These are phyloP conservation scores for Stichopus chloronotus DNA, from an alignment of 35 echinoderm and acorn worm species.

Conservation along the genomic window DNA sequence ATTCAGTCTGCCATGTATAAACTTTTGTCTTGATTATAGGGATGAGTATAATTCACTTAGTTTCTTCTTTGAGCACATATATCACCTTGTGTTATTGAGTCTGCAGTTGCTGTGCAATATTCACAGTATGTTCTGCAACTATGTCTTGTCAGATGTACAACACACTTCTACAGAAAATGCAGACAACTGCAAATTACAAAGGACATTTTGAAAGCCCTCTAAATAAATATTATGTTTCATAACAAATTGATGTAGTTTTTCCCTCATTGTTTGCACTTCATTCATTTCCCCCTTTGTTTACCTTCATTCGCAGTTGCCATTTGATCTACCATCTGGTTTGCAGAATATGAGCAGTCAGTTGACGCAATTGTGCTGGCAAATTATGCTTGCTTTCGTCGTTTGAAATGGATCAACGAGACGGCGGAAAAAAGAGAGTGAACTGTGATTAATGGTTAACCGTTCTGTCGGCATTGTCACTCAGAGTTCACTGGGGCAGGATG, in stretches of 20 bases:
- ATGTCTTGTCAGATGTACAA: too few relatives aligned
- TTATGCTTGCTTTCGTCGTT: background rate
- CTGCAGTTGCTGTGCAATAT: too few relatives aligned
- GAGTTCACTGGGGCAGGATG: conserved; percentile 45
- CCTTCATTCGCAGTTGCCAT: background rate
- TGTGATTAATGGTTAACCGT: conserved; percentile 42
- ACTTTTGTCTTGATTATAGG: too few relatives aligned
- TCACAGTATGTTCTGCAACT: too few relatives aligned
- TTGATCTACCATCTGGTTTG: background rate
- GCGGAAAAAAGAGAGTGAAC: background rate
- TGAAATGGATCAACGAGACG: background rate
- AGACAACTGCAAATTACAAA: background rate
- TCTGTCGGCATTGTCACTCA: background rate
- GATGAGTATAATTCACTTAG: too few relatives aligned
- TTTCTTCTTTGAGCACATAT: too few relatives aligned
- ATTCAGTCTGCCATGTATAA: too few relatives aligned
- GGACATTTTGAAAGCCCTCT: background rate
- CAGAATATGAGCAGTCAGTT: too few relatives aligned
- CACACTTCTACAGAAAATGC: too few relatives aligned
- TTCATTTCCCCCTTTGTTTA: background rate
- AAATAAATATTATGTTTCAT: background rate
- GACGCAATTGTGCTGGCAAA: background rate
- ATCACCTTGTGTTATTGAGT: too few relatives aligned
- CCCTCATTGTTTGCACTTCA: background rate
- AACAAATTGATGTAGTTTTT: background rate